Percentiles rank a stretch among this genome's conserved stretches.
phyloP scores from a whole-genome alignment of 2,888 invertebrate genomes.

The Lochmaea capreae region DNA sequence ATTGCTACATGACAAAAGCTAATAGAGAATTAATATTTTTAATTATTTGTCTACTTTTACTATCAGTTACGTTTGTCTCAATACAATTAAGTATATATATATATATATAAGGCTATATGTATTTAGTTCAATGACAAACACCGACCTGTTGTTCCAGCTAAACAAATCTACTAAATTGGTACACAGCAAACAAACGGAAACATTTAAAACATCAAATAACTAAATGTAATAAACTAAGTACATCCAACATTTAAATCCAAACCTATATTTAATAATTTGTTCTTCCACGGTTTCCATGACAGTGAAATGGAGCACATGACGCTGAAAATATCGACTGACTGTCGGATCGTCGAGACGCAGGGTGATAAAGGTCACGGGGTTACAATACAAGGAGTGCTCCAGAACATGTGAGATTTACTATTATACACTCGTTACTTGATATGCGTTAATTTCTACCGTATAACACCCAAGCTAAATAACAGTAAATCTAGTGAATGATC shows the following conservation, averaged over 20 bases:
- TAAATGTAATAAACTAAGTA: not conserved
- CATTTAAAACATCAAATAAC: constrained; percentile 16
- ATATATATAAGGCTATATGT: no score
- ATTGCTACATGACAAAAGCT: no score
- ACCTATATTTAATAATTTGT: constrained; percentile 28
- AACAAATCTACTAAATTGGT: not conserved
- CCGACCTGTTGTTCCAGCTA: constrained; percentile 18
- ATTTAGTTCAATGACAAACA: not conserved
- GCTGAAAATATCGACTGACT: constrained; percentile 38
- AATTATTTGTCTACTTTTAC: no score
- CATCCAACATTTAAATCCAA: constrained; percentile 30
- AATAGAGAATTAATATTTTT: no score
- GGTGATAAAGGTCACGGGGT: constrained; percentile 38
- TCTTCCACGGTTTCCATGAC: constrained; percentile 29
- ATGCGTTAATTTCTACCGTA: not conserved
- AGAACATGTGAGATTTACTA: not conserved
- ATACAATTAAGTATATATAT: no score
- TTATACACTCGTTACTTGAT: not conserved
- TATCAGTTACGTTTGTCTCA: no score
- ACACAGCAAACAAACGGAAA: not conserved
- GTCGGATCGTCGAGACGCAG: constrained; percentile 30
- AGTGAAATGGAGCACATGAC: constrained; percentile 38
- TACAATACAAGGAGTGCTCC: constrained; percentile 12
- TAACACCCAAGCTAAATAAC: no score
- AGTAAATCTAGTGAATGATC: no score